A percentile compares a stretch with the other conserved stretches of the same genome.
Evolutionary conservation across 37 sponge, comb jelly and placozoan species (phyloP).

Genomic region (Beroe ovata): DNA sequence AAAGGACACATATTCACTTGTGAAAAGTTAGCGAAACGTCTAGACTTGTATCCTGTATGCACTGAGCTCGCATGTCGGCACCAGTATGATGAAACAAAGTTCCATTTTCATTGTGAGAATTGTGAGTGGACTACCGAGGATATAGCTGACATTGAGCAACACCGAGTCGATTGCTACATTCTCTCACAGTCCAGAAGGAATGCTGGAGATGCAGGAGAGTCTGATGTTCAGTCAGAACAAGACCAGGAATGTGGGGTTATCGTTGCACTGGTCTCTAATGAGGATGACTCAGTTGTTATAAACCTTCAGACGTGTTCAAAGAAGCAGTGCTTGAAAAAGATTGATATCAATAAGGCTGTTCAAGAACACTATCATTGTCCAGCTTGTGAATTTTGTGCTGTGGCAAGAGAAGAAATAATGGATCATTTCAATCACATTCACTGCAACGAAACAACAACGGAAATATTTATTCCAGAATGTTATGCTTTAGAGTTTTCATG

Average conservation of each 20-base stretch:
- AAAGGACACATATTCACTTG: slow-evolving; percentile 57
- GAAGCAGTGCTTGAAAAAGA: slow-evolving; percentile 59
- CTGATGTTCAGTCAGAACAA: slow-evolving; percentile 36
- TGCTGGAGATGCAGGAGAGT: not conserved
- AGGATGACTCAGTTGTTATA: slow-evolving; percentile 55
- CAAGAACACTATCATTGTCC: slow-evolving; percentile 67
- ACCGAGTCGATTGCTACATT: slow-evolving; percentile 6
- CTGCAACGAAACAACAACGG: slow-evolving; percentile 1
- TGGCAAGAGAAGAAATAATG: slow-evolving; percentile 26
- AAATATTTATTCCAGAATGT: slow-evolving; percentile 38
- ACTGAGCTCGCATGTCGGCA: slow-evolving; percentile 54
- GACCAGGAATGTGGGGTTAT: not conserved
- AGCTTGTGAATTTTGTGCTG: slow-evolving; percentile 54
- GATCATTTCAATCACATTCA: slow-evolving; percentile 61
- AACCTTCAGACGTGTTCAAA: slow-evolving; percentile 38
- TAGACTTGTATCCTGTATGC: slow-evolving; percentile 45
- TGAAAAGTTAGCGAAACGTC: slow-evolving; percentile 38
- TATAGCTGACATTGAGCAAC: slow-evolving; percentile 32
- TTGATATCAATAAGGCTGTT: slow-evolving; percentile 49
- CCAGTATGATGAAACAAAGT: slow-evolving; percentile 67
- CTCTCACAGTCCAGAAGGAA: not conserved
- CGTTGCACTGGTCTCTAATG: slow-evolving; percentile 24
- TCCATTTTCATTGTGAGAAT: slow-evolving; percentile 55
- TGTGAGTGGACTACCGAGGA: slow-evolving; percentile 59
- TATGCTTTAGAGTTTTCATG: slow-evolving; percentile 17